Base-by-base conservation (phyloP, 2,797 vertebrate species). In the Prunella strophiata region DNA sequence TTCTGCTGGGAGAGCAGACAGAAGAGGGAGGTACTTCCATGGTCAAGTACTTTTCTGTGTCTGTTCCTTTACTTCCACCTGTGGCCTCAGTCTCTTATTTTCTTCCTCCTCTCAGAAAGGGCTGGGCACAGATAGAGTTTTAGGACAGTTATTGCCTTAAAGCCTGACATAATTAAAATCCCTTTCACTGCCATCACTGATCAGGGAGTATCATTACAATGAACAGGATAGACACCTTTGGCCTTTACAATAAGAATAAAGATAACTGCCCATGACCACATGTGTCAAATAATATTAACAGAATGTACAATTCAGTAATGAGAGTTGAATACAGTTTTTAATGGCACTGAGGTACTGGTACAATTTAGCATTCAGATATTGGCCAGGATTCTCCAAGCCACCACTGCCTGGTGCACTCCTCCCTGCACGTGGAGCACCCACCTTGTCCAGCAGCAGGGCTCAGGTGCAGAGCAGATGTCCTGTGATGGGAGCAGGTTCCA, bases 111-210 rank as follows among this genome's bases (percentile, higher is more conserved):
- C 34, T 72, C 52, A 50, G 48, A 68, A 84, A 78, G 5, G 14
- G 6, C 18, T 78, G 58, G 30, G 13, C 30, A 89, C 27, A 59
- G 59, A 55, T 8, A 29, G 27, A 57, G n/a, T 58, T 63, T 75
- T 66, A 61, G 71, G 74, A n/a, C 15, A 88, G 30, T 32, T 76
- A 48, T 40, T 91, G 13, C 48, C 42, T 89, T 74, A 79, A 92
- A 92, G 68, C 16, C 48, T 59, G 36, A 51, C 36, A n/a, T 89
- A 82, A 92, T 91, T 95, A 91, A 93, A 91, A 88, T 57, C 26
- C 77, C 47, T 40, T 86, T 82, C 36, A 55, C 72, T 82, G 47
- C 16, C 50, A n/a, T 58, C 36, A 32, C 47, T 26, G 25, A 89
- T 38, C 22, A 58, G 47, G 77, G 29, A 70, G 18, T 32, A 50